phyloP scores from a whole-genome alignment of 2,797 vertebrate genomes.

The Distichodus sexfasciatus region DNA sequence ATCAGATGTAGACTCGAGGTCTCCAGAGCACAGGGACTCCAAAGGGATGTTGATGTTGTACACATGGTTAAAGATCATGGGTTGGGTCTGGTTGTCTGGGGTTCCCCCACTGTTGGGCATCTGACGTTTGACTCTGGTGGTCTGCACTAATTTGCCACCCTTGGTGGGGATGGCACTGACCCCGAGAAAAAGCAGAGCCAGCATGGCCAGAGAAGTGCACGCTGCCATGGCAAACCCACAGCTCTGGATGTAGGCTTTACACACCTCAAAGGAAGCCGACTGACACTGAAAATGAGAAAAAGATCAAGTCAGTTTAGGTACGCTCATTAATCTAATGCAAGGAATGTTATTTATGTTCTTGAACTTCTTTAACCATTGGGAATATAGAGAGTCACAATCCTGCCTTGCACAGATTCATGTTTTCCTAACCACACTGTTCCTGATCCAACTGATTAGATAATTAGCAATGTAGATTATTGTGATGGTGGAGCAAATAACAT shows the following conservation, averaged over 20 bases:
- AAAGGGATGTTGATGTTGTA: constrained; percentile 95
- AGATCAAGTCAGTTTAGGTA: neutral
- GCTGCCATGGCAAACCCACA: constrained; percentile 51
- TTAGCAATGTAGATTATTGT: too few species aligned
- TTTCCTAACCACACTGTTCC: too few species aligned
- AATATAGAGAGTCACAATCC: too few species aligned
- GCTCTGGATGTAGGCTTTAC: constrained; percentile 41
- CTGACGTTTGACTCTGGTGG: constrained; percentile 75
- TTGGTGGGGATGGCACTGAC: constrained; percentile 65
- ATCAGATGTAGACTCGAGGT: constrained; percentile 70
- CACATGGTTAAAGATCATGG: constrained; percentile 93
- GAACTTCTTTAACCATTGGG: too few species aligned
- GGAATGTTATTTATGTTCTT: too few species aligned
- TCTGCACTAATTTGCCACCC: constrained; percentile 76
- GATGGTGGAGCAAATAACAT: too few species aligned
- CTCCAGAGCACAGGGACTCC: constrained; percentile 86
- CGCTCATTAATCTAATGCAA: too few species aligned
- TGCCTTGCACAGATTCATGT: too few species aligned
- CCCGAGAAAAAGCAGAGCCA: constrained; percentile 62
- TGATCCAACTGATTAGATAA: too few species aligned
- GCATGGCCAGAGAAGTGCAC: constrained; percentile 56
- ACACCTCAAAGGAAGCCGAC: constrained; percentile 15
- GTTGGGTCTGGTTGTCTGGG: constrained; percentile 77
- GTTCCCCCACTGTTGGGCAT: constrained; percentile 60
- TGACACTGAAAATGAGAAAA: constrained; percentile 27